Conservation (phyloP, 2,888 invertebrate genomes). For the Hyles lineata region DNA sequence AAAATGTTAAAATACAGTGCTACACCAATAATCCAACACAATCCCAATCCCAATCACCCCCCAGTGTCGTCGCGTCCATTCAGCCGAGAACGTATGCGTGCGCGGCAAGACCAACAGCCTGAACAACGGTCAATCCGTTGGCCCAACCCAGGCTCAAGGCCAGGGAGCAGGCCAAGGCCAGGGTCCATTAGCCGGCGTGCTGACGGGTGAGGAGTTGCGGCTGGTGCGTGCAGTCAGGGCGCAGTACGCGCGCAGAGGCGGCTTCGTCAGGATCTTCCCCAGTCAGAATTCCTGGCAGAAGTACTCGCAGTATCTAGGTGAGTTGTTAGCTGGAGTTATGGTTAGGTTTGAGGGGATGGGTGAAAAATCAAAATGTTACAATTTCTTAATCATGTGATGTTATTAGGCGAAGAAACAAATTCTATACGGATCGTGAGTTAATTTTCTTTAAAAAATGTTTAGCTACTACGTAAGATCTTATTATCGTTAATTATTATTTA, state of each 20-base stretch:
- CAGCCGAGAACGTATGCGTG: slow-evolving; percentile 87
- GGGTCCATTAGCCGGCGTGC: slow-evolving; percentile 69
- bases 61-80: slow-evolving; percentile 89
- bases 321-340: slow-evolving; percentile 31
- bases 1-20: no score
- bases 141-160: slow-evolving; percentile 66
- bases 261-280: slow-evolving; percentile 96
- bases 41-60: background rate
- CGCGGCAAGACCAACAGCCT: slow-evolving; percentile 57
- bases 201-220: slow-evolving; percentile 91
- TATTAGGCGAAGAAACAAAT: no score
- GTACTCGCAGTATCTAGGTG: slow-evolving; percentile 91
- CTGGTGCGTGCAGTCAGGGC: slow-evolving; percentile 90
- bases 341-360: no score
- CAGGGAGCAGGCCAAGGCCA: slow-evolving; percentile 54
- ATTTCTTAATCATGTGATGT: no score
- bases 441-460: no score
- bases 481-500: no score
- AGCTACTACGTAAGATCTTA: no score
- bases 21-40: no score
- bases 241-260: slow-evolving; percentile 93
- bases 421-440: no score
- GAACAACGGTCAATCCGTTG: slow-evolving; percentile 38
- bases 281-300: slow-evolving; percentile 94
- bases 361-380: no score